Conservation (phyloP, 2,797 vertebrate genomes). For the Arctocebus calabarensis region DNA sequence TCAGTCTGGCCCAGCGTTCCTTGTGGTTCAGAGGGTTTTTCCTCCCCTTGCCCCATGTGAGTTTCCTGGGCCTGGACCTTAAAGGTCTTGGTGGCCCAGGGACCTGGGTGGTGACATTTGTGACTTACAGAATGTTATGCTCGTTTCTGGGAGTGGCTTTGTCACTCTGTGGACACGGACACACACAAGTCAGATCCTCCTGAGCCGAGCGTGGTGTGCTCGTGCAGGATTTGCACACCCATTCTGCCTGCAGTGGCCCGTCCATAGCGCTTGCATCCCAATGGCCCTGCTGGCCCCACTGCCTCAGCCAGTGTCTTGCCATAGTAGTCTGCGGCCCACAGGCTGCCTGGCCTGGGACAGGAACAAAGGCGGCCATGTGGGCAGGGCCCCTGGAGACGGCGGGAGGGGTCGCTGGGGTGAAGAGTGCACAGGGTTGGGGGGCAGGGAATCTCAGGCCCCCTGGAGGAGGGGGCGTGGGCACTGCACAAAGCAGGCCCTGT, state of each 20-base stretch:
- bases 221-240: background rate
- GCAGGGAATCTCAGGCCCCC: background rate
- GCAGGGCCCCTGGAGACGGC: constrained; percentile 3
- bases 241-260: rapidly evolving
- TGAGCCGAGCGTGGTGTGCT: constrained; percentile 48
- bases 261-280: background rate
- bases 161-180: background rate
- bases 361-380: background rate
- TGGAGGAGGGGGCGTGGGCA: background rate
- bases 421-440: background rate
- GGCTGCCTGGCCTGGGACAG: background rate
- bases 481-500: constrained; percentile 75
- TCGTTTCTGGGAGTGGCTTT: background rate
- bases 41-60: rapidly evolving
- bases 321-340: background rate
- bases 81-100: background rate
- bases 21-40: background rate
- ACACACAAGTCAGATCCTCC: background rate
- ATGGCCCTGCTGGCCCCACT: background rate
- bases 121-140: too few relatives aligned
- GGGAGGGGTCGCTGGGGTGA: constrained; percentile 35
- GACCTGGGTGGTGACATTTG: background rate
- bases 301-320: background rate
- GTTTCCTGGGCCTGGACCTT: background rate
- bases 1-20: background rate